phyloP scores from a whole-genome alignment of 2,113 vertebrate genomes.

The Baryphthengus martii region DNA sequence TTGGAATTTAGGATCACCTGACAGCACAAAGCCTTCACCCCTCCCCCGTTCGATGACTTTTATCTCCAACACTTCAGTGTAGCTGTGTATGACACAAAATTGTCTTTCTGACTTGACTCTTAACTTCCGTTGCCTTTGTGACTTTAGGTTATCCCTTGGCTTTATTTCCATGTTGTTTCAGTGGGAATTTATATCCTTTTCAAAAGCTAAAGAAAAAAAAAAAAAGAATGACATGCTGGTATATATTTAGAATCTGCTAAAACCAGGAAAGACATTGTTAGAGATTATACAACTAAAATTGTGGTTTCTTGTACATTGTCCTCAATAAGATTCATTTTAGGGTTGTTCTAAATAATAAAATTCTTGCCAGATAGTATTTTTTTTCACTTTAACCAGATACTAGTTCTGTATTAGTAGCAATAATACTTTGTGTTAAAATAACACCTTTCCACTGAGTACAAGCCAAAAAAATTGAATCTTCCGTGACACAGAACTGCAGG shows the following conservation, averaged over 20 bases:
- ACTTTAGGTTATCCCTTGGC: background rate
- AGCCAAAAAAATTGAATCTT: background rate
- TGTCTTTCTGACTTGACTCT: background rate
- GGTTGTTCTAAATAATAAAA: background rate
- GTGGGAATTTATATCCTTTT: background rate
- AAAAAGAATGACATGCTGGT: background rate
- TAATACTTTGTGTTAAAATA: background rate
- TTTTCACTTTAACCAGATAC: background rate
- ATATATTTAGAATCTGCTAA: slow-evolving; percentile 6
- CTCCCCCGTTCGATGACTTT: background rate
- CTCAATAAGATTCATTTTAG: background rate
- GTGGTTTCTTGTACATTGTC: background rate
- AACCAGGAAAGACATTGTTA: slow-evolving; percentile 19
- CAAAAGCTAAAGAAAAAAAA: background rate
- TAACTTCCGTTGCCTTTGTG: slow-evolving; percentile 40
- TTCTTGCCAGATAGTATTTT: background rate
- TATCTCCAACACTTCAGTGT: background rate
- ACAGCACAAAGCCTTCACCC: background rate
- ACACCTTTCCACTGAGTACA: background rate
- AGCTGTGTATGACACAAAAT: background rate
- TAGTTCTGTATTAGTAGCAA: background rate
- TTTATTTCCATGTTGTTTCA: slow-evolving; percentile 6
- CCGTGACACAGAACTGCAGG: background rate
- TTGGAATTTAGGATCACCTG: slow-evolving; percentile 13
- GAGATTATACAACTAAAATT: background rate